Conservation (phyloP, 2,888 invertebrate species). For the Tyria jacobaeae region DNA sequence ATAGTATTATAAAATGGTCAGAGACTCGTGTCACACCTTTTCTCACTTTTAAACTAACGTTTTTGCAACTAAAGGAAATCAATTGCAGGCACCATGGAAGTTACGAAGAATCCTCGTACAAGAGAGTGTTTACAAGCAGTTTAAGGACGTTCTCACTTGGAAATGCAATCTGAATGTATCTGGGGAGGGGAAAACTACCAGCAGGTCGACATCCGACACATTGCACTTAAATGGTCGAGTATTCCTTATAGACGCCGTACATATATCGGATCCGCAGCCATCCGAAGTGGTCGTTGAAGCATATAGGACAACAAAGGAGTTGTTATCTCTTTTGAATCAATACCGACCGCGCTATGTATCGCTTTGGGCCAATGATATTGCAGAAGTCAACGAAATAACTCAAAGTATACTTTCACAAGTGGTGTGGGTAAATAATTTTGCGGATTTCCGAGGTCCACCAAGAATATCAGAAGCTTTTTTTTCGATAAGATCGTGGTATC, state of each 20-base stretch:
- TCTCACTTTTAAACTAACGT: too few relatives aligned
- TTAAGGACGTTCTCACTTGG: constrained; percentile 56
- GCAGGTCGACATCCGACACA: constrained; percentile 8
- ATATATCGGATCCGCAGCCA: background rate
- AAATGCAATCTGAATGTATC: constrained; percentile 46
- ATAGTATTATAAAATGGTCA: too few relatives aligned
- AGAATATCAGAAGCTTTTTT: constrained; percentile 32
- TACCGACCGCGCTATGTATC: constrained; percentile 53
- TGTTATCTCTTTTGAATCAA: constrained; percentile 53
- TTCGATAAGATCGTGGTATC: constrained; percentile 1
- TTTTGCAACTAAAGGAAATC: too few relatives aligned
- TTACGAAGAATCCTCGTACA: constrained; percentile 62
- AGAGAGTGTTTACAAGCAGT: constrained; percentile 59
- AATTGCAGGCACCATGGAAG: constrained; percentile 64
- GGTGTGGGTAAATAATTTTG: constrained; percentile 67
- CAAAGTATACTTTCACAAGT: constrained; percentile 34
- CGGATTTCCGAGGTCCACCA: constrained; percentile 56
- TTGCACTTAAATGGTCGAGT: constrained; percentile 37
- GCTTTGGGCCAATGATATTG: constrained; percentile 63
- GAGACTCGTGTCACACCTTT: too few relatives aligned
- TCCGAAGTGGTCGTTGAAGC: constrained; percentile 53
- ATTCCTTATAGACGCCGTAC: constrained; percentile 51
- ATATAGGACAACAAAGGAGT: constrained; percentile 68
- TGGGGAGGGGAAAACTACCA: background rate
- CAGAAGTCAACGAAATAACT: constrained; percentile 65